phyloP scores from a whole-genome alignment of 2,797 vertebrate species.

The Falco berigora region DNA sequence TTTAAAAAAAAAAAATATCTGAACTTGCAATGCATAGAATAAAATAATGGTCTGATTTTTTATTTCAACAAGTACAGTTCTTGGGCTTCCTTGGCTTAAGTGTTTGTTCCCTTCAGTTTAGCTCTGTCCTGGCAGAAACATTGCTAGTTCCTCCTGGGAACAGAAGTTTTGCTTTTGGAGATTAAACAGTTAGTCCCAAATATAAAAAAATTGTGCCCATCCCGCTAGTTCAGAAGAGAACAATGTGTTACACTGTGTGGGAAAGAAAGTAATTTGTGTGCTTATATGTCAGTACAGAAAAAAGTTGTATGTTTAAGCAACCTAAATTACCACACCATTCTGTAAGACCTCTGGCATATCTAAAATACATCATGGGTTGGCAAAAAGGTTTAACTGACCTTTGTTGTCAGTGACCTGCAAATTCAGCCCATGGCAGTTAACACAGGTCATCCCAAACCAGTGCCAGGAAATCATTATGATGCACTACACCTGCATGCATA shows the following conservation, averaged over 20 bases:
- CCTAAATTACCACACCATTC: not conserved
- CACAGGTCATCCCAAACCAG: not conserved
- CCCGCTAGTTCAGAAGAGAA: not conserved
- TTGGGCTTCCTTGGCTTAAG: not conserved
- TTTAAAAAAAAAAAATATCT: not conserved
- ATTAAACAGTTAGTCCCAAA: not conserved
- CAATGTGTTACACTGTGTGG: accelerated
- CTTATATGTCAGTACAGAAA: not conserved
- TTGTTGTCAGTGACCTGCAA: not conserved
- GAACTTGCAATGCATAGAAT: not conserved
- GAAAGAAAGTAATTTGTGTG: not conserved
- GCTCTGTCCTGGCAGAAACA: not conserved
- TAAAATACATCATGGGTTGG: not conserved
- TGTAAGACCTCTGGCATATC: not conserved
- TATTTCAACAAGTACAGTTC: not conserved
- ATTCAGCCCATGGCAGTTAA: not conserved
- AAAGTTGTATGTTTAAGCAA: not conserved
- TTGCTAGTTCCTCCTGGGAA: not conserved
- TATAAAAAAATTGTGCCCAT: not conserved
- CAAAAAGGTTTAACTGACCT: not conserved
- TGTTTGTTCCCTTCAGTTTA: not conserved
- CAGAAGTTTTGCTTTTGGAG: not conserved
- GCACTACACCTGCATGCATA: not conserved
- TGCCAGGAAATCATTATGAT: not conserved
- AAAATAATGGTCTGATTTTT: not conserved